These are phyloP conservation scores for Actinia equina DNA, from an alignment of 64 coral and sea anemone genomes.

Conservation along the genomic window DNA sequence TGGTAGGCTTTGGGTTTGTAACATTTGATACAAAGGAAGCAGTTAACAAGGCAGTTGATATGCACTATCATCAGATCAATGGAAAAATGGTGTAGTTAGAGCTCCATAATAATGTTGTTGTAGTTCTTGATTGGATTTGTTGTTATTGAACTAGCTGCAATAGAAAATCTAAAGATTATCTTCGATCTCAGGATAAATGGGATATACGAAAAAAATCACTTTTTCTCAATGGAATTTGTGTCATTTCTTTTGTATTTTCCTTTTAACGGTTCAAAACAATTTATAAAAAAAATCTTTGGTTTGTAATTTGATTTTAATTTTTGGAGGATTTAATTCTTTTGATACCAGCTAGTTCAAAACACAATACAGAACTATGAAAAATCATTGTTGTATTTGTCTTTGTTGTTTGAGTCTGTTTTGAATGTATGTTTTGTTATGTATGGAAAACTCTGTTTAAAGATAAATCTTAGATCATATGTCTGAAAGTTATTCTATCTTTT, in stretches of 20 bases:
- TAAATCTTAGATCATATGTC: background rate
- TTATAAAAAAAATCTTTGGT: too few species aligned
- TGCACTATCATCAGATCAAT: conserved; percentile 92
- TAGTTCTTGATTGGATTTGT: background rate
- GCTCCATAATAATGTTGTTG: conserved; percentile 18
- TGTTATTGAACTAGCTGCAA: background rate
- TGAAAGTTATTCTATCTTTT: background rate
- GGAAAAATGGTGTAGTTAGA: conserved; percentile 99
- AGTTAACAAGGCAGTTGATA: conserved; percentile 73
- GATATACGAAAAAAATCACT: too few species aligned
- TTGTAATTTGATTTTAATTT: too few species aligned
- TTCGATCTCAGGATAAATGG: too few species aligned
- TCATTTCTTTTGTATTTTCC: background rate
- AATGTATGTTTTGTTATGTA: background rate
- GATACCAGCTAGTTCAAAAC: background rate
- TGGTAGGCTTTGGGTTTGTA: conserved; percentile 99
- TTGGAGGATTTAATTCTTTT: background rate
- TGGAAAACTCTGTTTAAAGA: background rate
- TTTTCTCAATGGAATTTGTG: too few species aligned
- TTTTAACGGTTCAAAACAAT: too few species aligned
- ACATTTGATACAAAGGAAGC: conserved; percentile 90
- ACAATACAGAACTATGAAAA: background rate
- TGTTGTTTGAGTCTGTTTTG: background rate
- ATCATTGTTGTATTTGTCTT: background rate
- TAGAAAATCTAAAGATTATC: too few species aligned